phyloP scores from a whole-genome alignment of 2,113 vertebrate species.

The Neodon shergylaensis region DNA sequence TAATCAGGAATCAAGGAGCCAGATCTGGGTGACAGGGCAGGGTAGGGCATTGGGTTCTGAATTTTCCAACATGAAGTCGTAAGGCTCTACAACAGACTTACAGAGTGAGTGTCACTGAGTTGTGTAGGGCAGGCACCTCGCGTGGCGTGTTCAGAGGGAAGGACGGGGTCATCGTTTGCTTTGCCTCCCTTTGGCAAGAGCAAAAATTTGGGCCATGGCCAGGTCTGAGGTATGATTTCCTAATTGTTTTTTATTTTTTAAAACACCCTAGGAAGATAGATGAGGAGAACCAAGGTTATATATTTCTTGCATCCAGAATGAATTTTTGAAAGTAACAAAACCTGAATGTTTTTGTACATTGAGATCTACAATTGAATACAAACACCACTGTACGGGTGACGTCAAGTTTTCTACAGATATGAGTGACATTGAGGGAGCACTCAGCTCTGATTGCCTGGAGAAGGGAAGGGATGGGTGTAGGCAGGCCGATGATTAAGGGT shows the following conservation, averaged over 20 bases:
- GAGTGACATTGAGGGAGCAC: background rate
- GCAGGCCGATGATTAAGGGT: background rate
- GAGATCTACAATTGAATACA: slow-evolving; percentile 38
- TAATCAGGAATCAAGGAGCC: background rate
- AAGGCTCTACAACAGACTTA: too few relatives aligned
- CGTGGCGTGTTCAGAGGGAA: background rate
- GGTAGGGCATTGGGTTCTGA: background rate
- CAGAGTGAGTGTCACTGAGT: too few relatives aligned
- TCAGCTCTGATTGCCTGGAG: background rate
- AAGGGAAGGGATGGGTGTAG: background rate
- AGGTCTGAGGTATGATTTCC: background rate
- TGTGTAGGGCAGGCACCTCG: accelerated
- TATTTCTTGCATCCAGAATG: slow-evolving; percentile 31
- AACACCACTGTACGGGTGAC: background rate
- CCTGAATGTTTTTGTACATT: slow-evolving; percentile 30
- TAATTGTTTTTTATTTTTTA: background rate
- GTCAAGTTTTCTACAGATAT: background rate
- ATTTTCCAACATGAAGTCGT: background rate
- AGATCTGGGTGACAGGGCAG: background rate
- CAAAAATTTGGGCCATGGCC: background rate
- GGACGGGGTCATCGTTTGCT: background rate
- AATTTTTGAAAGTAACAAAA: slow-evolving; percentile 50
- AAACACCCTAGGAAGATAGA: background rate
- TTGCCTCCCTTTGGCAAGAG: too few relatives aligned
- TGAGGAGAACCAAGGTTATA: background rate